Evolutionary conservation across 2,113 vertebrate species (phyloP), one percentile per base, ranked within the genome.

Genomic region (Myotis lucifugus): DNA sequence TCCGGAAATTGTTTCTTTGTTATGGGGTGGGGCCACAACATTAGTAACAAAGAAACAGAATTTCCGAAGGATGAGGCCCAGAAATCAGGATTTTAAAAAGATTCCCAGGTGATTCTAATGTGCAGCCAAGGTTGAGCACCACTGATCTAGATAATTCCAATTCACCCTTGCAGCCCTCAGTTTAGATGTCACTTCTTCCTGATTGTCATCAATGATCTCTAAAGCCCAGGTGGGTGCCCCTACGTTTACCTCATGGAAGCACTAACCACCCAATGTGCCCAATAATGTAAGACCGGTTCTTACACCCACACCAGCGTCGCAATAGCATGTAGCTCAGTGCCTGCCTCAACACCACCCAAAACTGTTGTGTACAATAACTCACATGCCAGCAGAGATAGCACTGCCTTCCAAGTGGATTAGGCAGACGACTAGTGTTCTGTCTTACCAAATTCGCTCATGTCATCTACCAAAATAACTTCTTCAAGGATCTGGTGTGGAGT

Each of bases 381-480:
- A 23, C 21, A 32, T 1, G 23, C 34, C 18, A 0, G 8, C 9
- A 13, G 29, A 50, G 66, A 48, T 5, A 23, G 8, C 0, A 1
- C 66, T 9, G 13, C 70, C 19, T 54, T 54, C 64, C 8, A 6
- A 50, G 46, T 12, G 3, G 19, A 12, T 19, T 17, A 59, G 15
- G 46, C 2, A 11, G 77, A 13, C 25, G 8, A n/a, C 32, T 8
- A 1, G 56, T 6, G 10, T 56, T 12, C 67, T 10, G 8, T 81
- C 98, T 98, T 97, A 99, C 99, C 99, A 3, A 99, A 91, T 37
- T 99, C 98, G 29, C 99, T 99, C 98, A 98, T 98, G 98, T 99
- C 99, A 3, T 99, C 99, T 90, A 99, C 99, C 98, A 99, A 98
- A 70, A 99, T 98, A 95, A 99, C 98, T 96, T 99, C 99, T 27